Base-by-base conservation (phyloP, 2,888 invertebrate genomes). In the Campoplex capitator region DNA sequence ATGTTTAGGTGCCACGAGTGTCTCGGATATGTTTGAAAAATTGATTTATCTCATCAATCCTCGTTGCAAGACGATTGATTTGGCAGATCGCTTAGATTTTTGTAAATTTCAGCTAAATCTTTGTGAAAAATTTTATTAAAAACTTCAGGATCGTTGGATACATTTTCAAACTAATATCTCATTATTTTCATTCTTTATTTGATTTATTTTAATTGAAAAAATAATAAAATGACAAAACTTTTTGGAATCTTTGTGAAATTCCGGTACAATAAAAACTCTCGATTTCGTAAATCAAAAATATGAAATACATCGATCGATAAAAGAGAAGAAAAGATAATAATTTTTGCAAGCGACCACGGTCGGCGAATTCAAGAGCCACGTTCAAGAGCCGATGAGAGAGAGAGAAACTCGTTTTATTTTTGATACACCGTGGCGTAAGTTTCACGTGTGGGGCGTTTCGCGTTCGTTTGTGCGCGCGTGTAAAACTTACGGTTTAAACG, bases 371-470 rank as follows among this genome's bases (percentile, higher is more conserved):
- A 65, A 76, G 58, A 58, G 84, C 32, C 48, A 67, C 42, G 51
- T 38, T 35, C 54, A 58, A 48, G 35, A 51, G 56, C 42, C 23
- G 32, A 65, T 70, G 70, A 75, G 42, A 84, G 51, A 58, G 28
- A 67, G 71, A 77, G 70, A 85, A 79, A 75, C 62, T 86, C 87
- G 87, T 89, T 87, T 87, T 89, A 89, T 90, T 88, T 89, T 89
- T 89, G 87, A 84, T 80, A 86, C 80, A 68, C 70, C 78, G 74
- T 73, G 68, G 68, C 51, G 79, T 86, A 67, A 81, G 82, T 85
- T 65, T 83, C 83, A 87, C 76, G 28, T 48, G 68, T 54, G 67
- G n/a, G 54, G 16, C 54, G 16, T 38, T 68, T 23, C 45, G 73
- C 54, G 74, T 65, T 16, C 48, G 45, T 48, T 11, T 45, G 11